phyloP scores from a whole-genome alignment of 2,888 invertebrate species.

The Calameuta idolon region DNA sequence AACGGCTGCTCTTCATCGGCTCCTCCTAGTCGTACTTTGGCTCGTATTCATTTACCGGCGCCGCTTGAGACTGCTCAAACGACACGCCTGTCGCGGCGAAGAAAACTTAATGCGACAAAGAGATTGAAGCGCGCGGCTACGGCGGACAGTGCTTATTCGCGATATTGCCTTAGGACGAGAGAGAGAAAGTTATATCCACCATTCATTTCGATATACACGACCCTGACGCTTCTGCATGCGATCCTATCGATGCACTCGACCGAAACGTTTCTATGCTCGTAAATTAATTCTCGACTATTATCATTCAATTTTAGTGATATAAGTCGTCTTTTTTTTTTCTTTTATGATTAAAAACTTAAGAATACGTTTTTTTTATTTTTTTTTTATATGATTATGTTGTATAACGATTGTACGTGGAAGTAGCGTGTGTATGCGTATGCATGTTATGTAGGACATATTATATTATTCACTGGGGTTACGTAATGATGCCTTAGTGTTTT shows the following conservation, averaged over 20 bases:
- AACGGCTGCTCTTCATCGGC: background rate
- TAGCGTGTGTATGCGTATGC: too few species aligned
- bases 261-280: background rate
- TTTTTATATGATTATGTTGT: background rate
- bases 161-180: background rate
- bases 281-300: background rate
- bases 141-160: background rate
- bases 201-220: background rate
- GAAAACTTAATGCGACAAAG: background rate
- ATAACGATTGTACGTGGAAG: too few species aligned
- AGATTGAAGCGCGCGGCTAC: background rate
- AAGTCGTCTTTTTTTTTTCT: background rate
- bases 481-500: background rate
- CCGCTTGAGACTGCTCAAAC: background rate
- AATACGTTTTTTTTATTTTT: too few species aligned
- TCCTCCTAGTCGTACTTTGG: background rate
- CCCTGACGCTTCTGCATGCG: background rate
- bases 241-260: background rate
- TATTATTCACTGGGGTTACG: background rate
- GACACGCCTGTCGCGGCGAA: background rate
- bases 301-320: background rate
- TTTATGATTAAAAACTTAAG: too few species aligned
- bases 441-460: background rate
- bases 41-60: background rate
- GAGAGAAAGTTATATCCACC: background rate